These are phyloP conservation scores for Calidris pygmaea DNA, from an alignment of 2,113 vertebrate genomes.

Conservation along the genomic window DNA sequence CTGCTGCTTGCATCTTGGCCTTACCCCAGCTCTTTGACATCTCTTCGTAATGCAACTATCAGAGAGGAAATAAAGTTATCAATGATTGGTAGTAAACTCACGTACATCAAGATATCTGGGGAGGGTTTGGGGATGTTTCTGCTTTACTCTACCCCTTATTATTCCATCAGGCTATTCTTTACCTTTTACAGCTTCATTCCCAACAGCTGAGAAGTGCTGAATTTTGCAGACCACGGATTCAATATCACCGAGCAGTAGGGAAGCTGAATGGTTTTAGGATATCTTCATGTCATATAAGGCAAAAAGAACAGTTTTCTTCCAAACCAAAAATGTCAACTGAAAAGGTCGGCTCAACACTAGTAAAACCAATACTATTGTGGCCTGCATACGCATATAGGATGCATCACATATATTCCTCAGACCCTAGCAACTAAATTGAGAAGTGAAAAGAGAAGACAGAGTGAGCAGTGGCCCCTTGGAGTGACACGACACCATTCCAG, in stretches of 20 bases:
- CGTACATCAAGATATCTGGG: background rate
- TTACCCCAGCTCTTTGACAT: background rate
- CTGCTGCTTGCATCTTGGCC: background rate
- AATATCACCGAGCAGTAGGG: background rate
- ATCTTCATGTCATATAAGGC: background rate
- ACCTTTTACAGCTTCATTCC: background rate
- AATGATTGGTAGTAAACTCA: background rate
- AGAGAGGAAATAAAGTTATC: background rate
- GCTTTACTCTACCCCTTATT: background rate
- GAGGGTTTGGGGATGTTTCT: background rate
- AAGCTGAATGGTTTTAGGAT: background rate
- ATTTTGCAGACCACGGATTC: background rate
- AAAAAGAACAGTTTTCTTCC: background rate
- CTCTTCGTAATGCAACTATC: background rate
- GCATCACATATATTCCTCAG: background rate
- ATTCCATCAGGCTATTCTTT: background rate
- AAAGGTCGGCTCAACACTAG: background rate
- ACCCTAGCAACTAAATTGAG: background rate
- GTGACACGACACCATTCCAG: background rate
- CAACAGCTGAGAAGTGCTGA: background rate
- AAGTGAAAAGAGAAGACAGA: background rate
- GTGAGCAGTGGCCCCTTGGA: background rate
- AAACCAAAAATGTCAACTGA: background rate
- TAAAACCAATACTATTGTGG: background rate
- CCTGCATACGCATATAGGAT: fast-evolving